Conservation (phyloP, 2,113 vertebrate species). For the Phaethon lepturus region DNA sequence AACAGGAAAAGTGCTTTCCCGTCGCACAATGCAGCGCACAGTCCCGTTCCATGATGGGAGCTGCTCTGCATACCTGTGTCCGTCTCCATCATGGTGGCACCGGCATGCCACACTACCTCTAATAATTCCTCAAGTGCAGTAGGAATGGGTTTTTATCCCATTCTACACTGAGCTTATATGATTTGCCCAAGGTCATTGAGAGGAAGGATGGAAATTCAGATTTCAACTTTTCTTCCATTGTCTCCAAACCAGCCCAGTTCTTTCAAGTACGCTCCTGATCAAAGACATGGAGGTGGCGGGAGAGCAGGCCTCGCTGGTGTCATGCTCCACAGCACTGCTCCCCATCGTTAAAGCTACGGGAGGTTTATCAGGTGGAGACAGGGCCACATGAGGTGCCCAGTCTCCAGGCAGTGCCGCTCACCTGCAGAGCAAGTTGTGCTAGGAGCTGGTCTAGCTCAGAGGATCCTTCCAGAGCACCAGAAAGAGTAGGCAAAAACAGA, state of each 20-base stretch:
- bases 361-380: no score
- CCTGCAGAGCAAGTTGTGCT: neutral
- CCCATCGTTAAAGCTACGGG: no score
- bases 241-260: neutral
- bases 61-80: neutral
- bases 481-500: neutral
- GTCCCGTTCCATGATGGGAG: neutral
- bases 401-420: neutral
- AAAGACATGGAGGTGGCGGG: neutral
- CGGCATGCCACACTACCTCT: neutral
- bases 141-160: neutral
- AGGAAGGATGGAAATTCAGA: neutral
- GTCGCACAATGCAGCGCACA: fast-evolving
- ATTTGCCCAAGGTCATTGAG: neutral
- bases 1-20: neutral
- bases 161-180: fast-evolving
- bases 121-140: neutral
- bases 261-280: neutral
- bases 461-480: no score
- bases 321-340: neutral
- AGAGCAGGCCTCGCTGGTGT: neutral
- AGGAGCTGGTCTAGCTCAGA: neutral
- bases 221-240: neutral
- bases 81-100: neutral
- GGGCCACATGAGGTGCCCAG: neutral